phyloP scores from a whole-genome alignment of 2,797 vertebrate species.

The Pseudomugil gertrudae region DNA sequence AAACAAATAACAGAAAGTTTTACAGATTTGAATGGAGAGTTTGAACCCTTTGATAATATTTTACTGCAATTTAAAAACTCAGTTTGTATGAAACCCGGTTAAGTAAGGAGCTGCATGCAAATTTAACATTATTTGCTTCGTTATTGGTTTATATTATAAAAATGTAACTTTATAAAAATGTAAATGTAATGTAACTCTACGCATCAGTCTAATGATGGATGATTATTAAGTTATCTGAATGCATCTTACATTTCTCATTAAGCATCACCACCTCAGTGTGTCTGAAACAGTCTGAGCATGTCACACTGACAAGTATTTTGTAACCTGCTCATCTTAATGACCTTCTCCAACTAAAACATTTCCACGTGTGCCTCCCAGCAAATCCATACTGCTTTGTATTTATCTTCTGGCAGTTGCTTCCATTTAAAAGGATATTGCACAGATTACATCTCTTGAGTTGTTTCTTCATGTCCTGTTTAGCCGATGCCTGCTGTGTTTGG shows the following conservation, averaged over 20 bases:
- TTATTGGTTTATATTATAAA: no score
- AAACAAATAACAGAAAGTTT: no score
- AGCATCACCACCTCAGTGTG: not conserved
- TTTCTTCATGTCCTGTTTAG: conserved; percentile 46
- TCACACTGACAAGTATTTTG: conserved; percentile 6
- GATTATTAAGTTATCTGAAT: no score
- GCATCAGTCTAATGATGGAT: not conserved
- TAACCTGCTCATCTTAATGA: not conserved
- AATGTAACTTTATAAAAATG: no score
- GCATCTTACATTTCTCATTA: not conserved
- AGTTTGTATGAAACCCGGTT: no score
- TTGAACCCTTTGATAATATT: not conserved
- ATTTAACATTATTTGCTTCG: no score
- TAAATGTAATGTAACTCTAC: no score
- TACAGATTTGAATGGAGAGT: not conserved
- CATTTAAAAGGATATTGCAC: conserved; percentile 24
- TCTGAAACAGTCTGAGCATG: not conserved
- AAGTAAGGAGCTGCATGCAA: no score
- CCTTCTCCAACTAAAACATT: conserved; percentile 6
- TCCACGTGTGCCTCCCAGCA: conserved; percentile 17
- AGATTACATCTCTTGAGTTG: conserved; percentile 49
- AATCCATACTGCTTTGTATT: conserved; percentile 15
- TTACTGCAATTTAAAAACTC: not conserved
- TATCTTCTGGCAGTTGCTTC: conserved; percentile 19
- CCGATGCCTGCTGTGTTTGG: conserved; percentile 41